Conservation (phyloP, 2,888 invertebrate genomes). For the Thymelicus lineola region DNA sequence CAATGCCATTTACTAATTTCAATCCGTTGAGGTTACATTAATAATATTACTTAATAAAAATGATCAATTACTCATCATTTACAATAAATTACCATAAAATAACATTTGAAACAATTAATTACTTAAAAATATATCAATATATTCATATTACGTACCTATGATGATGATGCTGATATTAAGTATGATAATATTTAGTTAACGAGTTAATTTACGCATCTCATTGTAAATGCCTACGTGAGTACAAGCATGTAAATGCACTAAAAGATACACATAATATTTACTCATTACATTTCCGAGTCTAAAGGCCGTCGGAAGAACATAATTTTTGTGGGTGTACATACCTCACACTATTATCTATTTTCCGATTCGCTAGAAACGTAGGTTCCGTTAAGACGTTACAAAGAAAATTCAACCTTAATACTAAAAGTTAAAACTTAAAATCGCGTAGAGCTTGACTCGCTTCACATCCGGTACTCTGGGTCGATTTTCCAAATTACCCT, state of each 20-base stretch:
- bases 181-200: too few species aligned
- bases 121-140: too few species aligned
- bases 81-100: too few species aligned
- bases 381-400: slow-evolving; percentile 60
- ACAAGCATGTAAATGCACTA: background rate
- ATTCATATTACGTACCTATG: too few species aligned
- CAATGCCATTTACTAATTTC: too few species aligned
- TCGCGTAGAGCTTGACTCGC: slow-evolving; percentile 14
- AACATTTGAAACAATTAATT: too few species aligned
- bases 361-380: slow-evolving; percentile 76
- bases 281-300: slow-evolving; percentile 61
- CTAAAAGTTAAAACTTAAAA: slow-evolving; percentile 35
- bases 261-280: slow-evolving; percentile 51
- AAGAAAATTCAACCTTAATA: slow-evolving; percentile 38
- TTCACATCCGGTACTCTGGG: slow-evolving; percentile 58
- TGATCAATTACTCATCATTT: too few species aligned
- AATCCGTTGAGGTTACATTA: too few species aligned
- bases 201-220: too few species aligned
- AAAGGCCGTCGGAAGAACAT: slow-evolving; percentile 76
- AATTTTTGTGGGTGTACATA: slow-evolving; percentile 68
- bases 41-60: too few species aligned
- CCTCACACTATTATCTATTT: slow-evolving; percentile 67
- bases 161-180: too few species aligned
- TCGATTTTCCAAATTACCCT: slow-evolving; percentile 59
- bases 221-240: too few species aligned